Evolutionary conservation across 2,888 invertebrate species (phyloP).

Genomic region (Cataglyphis albicans): DNA sequence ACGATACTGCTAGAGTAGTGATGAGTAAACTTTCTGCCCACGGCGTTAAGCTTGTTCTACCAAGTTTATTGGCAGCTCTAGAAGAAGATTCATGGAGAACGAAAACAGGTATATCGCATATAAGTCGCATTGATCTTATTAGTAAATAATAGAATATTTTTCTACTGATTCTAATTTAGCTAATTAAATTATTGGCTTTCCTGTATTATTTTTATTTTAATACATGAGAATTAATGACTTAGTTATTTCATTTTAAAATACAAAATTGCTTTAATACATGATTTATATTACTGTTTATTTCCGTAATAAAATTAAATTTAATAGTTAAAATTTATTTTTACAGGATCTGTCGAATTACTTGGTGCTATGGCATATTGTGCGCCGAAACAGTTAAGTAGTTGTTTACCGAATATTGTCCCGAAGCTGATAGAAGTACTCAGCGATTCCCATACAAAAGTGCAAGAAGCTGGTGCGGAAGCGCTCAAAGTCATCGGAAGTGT

Average conservation of each 20-base stretch:
- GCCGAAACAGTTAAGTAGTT: constrained; percentile 98
- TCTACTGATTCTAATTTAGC: neutral
- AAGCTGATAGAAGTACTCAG: constrained; percentile 98
- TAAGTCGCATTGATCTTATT: constrained; percentile 19
- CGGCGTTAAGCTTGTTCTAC: constrained; percentile 98
- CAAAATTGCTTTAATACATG: neutral
- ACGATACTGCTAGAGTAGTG: constrained; percentile 98
- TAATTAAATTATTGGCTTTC: neutral
- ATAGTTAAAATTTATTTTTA: neutral
- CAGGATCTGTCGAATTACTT: constrained; percentile 96
- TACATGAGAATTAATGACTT: neutral
- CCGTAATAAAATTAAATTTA: neutral
- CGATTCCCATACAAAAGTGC: constrained; percentile 98
- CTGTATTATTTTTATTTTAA: constrained; percentile 1
- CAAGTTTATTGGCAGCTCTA: constrained; percentile 95
- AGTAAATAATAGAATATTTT: neutral
- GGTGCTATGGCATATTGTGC: constrained; percentile 99
- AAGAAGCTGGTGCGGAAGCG: constrained; percentile 98
- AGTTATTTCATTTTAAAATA: neutral
- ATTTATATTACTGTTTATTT: neutral
- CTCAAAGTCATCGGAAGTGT: constrained; percentile 98
- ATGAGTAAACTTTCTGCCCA: constrained; percentile 98
- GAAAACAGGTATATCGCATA: constrained; percentile 90
- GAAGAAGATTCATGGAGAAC: constrained; percentile 99
- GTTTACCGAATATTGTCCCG: constrained; percentile 99